Evolutionary conservation across 2,797 vertebrate genomes (phyloP).

Genomic region (Stomatorhinus walkeri): DNA sequence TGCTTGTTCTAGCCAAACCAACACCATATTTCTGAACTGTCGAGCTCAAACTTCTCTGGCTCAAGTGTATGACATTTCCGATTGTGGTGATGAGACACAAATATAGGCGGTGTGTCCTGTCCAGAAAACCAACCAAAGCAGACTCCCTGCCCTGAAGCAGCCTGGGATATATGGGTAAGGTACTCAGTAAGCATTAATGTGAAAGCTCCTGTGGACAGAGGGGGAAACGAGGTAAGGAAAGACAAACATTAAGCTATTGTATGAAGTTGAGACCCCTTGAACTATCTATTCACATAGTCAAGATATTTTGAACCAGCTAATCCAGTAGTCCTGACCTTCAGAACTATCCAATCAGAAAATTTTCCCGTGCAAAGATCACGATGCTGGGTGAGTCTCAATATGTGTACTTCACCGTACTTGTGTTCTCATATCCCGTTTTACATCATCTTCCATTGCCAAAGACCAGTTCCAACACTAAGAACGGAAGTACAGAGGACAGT

Average conservation of each 20-base stretch:
- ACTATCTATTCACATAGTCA: background rate
- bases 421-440: background rate
- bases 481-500: background rate
- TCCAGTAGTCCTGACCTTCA: background rate
- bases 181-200: background rate
- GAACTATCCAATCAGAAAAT: background rate
- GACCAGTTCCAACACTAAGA: background rate
- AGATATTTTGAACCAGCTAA: background rate
- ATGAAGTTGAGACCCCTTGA: background rate
- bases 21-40: background rate
- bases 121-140: background rate
- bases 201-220: background rate
- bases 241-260: background rate
- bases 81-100: background rate
- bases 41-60: background rate
- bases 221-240: background rate
- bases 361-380: background rate
- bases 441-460: background rate
- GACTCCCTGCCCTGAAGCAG: background rate
- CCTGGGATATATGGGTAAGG: background rate
- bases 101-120: background rate
- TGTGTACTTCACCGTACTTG: background rate
- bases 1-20: background rate
- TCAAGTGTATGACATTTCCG: background rate
- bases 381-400: background rate